These are phyloP conservation scores for Carassius gibelio DNA, from an alignment of 2,113 vertebrate genomes.

Conservation along the genomic window DNA sequence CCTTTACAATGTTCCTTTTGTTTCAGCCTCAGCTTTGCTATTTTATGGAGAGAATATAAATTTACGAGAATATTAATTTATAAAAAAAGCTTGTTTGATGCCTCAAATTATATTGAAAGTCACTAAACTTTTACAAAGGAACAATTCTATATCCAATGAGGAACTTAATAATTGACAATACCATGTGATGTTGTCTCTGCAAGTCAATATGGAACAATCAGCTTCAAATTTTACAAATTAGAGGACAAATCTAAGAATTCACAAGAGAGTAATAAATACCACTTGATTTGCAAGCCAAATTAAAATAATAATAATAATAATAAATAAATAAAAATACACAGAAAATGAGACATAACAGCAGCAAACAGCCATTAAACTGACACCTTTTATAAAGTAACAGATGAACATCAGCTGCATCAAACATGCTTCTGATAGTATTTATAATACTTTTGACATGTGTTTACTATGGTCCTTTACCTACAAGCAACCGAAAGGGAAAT, in stretches of 20 bases:
- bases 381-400: not conserved
- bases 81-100: not conserved
- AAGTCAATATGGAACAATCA: not conserved
- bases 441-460: not conserved
- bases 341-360: not conserved
- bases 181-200: not conserved
- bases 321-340: not conserved
- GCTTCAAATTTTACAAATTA: conserved; percentile 12
- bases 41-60: not conserved
- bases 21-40: not conserved
- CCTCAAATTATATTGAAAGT: not conserved
- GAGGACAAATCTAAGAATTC: not conserved
- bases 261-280: not conserved
- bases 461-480: not conserved
- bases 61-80: no score
- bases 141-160: not conserved
- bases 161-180: not conserved
- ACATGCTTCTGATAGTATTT: not conserved
- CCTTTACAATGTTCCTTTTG: not conserved
- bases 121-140: not conserved
- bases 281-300: not conserved
- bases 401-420: not conserved
- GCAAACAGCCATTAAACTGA: not conserved
- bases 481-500: not conserved
- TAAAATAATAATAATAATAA: no score